phyloP scores from a whole-genome alignment of 1,140 invertebrate genomes.

The Drosophila chauvacae region DNA sequence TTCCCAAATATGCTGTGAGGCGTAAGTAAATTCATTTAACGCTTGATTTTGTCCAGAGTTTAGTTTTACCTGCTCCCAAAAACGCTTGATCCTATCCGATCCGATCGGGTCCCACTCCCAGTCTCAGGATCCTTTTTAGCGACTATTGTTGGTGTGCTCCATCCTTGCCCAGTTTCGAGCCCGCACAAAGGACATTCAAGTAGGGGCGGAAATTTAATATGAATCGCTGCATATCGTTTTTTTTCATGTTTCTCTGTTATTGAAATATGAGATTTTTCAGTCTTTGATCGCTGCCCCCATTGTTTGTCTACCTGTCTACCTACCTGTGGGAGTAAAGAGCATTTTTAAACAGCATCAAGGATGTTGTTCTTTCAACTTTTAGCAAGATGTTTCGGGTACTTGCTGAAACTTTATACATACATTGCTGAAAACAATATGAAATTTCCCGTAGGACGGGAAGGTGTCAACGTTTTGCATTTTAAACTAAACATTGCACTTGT shows the following conservation, averaged over 20 bases:
- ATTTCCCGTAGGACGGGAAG: conserved; percentile 83
- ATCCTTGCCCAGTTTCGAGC: conserved; percentile 25
- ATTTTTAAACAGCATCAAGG: conserved; percentile 20
- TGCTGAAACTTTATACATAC: conserved; percentile 60
- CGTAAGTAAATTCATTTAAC: conserved; percentile 80
- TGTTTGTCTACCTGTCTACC: conserved; percentile 56
- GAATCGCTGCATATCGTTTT: conserved; percentile 46
- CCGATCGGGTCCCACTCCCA: conserved; percentile 29
- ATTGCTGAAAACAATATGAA: conserved; percentile 44
- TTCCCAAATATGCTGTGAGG: conserved; percentile 55
- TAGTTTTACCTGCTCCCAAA: conserved; percentile 69
- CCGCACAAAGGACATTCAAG: conserved; percentile 70
- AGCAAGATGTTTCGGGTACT: conserved; percentile 55
- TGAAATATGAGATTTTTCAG: conserved; percentile 78
- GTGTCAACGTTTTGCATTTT: conserved; percentile 83
- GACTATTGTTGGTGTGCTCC: conserved; percentile 61
- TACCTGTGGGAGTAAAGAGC: conserved; percentile 43
- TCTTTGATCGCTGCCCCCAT: conserved; percentile 51
- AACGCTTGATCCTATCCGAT: conserved; percentile 40
- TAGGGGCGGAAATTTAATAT: conserved; percentile 81
- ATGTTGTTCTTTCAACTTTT: conserved; percentile 20
- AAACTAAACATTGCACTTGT: conserved; percentile 84
- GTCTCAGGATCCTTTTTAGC: conserved; percentile 29
- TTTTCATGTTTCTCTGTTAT: conserved; percentile 28
- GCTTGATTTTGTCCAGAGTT: conserved; percentile 73